A percentile compares a stretch with the other conserved stretches of the same genome.
phyloP scores from a whole-genome alignment of 2,888 invertebrate species.

The Leptodirus hochenwartii region DNA sequence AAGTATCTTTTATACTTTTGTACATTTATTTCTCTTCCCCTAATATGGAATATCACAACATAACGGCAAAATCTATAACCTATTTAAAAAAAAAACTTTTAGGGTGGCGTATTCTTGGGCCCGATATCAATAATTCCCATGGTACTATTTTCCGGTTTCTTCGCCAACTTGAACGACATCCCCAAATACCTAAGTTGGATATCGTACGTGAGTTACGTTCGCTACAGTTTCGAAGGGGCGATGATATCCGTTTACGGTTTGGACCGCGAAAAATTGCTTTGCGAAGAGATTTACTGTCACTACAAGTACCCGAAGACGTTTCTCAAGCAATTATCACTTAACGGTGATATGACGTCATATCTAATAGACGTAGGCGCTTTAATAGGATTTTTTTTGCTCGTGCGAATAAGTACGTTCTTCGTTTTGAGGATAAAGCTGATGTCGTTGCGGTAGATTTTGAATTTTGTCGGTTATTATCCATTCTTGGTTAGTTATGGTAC shows the following conservation, averaged over 20 bases:
- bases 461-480: conserved; percentile 14
- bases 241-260: conserved; percentile 85
- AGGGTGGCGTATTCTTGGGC: conserved; percentile 55
- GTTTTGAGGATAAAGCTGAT: conserved; percentile 65
- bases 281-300: conserved; percentile 68
- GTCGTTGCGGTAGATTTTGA: too few relatives aligned
- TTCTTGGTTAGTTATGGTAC: conserved; percentile 1
- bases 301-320: conserved; percentile 67
- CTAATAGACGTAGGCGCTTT: conserved; percentile 76
- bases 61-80: too few relatives aligned
- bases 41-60: too few relatives aligned
- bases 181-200: conserved; percentile 79
- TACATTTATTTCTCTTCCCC: too few relatives aligned
- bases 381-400: conserved; percentile 56
- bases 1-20: too few relatives aligned
- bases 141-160: conserved; percentile 86
- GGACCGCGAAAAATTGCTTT: conserved; percentile 62
- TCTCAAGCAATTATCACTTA: conserved; percentile 72
- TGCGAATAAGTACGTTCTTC: conserved; percentile 64
- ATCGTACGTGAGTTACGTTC: conserved; percentile 76
- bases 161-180: conserved; percentile 81
- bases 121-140: conserved; percentile 85
- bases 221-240: conserved; percentile 84
- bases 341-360: conserved; percentile 39
- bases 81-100: too few relatives aligned